Percentiles rank a stretch among this genome's conserved stretches.
phyloP scores from a whole-genome alignment of 2,888 invertebrate genomes.

The Orthosia cruda region DNA sequence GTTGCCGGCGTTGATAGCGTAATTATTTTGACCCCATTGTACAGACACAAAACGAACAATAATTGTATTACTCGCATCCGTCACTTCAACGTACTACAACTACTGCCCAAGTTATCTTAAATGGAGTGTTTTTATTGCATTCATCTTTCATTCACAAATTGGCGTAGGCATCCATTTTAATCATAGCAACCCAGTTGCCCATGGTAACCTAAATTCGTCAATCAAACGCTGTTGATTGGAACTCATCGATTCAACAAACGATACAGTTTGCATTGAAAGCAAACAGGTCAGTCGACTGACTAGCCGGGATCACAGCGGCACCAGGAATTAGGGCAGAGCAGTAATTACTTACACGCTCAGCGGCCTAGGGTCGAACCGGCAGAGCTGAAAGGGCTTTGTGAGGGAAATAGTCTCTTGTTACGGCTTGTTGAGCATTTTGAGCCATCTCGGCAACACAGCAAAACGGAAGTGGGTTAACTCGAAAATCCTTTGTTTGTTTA shows the following conservation, averaged over 20 bases:
- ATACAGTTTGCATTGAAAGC: conserved; percentile 69
- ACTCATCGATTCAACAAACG: conserved; percentile 67
- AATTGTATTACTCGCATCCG: conserved; percentile 69
- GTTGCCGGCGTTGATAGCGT: conserved; percentile 72
- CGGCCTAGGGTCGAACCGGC: conserved; percentile 76
- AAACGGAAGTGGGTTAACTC: conserved; percentile 67
- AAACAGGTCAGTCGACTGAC: conserved; percentile 77
- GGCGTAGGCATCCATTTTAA: conserved; percentile 5
- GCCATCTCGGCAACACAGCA: conserved; percentile 59
- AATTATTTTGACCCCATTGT: conserved; percentile 77
- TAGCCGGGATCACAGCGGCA: conserved; percentile 74
- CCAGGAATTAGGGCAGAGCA: conserved; percentile 85
- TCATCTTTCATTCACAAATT: conserved; percentile 30
- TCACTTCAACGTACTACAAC: conserved; percentile 29
- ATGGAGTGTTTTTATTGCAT: conserved; percentile 24
- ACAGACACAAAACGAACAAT: conserved; percentile 69
- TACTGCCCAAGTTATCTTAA: conserved; percentile 30
- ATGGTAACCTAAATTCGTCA: conserved; percentile 34
- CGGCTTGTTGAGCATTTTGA: conserved; percentile 82
- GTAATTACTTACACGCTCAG: conserved; percentile 85
- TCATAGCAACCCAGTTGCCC: conserved; percentile 26
- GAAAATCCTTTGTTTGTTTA: conserved; percentile 63
- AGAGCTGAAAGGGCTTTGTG: conserved; percentile 85
- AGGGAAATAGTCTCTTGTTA: conserved; percentile 79
- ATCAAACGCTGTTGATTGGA: conserved; percentile 53